phyloP scores from a whole-genome alignment of 2,888 invertebrate species.

The Reticulitermes lucifugus region DNA sequence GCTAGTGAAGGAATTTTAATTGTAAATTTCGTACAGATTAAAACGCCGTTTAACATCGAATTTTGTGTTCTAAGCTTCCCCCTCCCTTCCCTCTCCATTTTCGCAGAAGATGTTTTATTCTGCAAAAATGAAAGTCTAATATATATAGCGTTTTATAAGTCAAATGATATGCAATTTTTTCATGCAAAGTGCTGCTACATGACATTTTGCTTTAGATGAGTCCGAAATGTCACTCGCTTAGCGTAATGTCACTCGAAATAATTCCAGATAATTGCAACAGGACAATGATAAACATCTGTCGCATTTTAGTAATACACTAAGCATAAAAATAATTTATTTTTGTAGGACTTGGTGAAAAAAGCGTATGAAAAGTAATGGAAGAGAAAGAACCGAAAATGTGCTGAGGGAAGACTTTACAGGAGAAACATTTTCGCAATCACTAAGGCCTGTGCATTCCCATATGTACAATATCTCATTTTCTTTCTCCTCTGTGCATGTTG shows the following conservation, averaged over 20 bases:
- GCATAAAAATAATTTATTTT: not conserved
- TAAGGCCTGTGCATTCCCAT: conserved; percentile 22
- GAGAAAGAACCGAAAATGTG: not conserved
- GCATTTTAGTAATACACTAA: not conserved
- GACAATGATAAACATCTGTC: not conserved
- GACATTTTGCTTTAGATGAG: not conserved
- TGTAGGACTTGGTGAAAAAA: not conserved
- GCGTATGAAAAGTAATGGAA: not conserved
- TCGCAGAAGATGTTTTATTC: too few relatives aligned
- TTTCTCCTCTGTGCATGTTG: not conserved
- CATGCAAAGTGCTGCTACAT: too few relatives aligned
- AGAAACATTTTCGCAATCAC: conserved; percentile 35
- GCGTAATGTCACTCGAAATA: not conserved
- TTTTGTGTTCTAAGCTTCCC: too few relatives aligned
- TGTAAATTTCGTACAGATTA: too few relatives aligned
- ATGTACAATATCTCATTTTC: conserved; percentile 30
- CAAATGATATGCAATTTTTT: too few relatives aligned
- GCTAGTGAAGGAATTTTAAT: too few relatives aligned
- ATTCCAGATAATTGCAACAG: not conserved
- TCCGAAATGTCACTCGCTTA: not conserved
- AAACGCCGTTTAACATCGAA: too few relatives aligned
- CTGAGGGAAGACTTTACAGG: not conserved
- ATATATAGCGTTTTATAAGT: too few relatives aligned
- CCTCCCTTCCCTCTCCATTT: too few relatives aligned
- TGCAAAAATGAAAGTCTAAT: too few relatives aligned